Conservation (phyloP, 2,113 vertebrate genomes). For the Pycnonotus jocosus region DNA sequence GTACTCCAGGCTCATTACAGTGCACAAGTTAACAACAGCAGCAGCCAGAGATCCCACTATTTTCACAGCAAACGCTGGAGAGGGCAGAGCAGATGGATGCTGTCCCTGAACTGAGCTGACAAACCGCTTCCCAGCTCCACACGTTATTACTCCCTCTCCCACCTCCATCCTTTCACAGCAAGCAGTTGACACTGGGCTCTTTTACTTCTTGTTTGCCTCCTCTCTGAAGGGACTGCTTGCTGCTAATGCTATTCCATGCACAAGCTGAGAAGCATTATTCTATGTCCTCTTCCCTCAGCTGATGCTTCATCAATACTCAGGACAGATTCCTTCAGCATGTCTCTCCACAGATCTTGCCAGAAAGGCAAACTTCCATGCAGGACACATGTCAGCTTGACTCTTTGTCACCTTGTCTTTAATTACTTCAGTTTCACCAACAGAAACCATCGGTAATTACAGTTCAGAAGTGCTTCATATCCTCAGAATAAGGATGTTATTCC, state of each 20-base stretch:
- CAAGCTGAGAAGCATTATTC: conserved; percentile 43
- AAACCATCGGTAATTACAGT: neutral
- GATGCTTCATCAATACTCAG: conserved; percentile 12
- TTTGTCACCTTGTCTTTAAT: neutral
- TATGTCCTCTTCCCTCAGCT: neutral
- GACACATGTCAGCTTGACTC: neutral
- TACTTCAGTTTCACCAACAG: neutral
- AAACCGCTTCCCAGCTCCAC: neutral
- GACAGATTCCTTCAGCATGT: neutral
- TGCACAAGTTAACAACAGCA: neutral
- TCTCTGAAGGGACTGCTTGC: neutral
- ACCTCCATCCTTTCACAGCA: neutral
- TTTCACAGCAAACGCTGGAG: neutral
- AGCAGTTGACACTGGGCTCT: neutral
- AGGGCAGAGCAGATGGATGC: neutral
- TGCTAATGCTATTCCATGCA: neutral
- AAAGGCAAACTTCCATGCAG: neutral
- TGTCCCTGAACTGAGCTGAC: neutral
- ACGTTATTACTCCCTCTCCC: neutral
- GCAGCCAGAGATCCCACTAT: neutral
- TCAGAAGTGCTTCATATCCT: neutral
- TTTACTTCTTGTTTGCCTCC: conserved; percentile 4
- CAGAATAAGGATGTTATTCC: neutral
- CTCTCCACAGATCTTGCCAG: neutral
- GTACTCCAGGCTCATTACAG: neutral